Base-by-base conservation (phyloP, 2,888 invertebrate genomes). In the Lithodes maja region DNA sequence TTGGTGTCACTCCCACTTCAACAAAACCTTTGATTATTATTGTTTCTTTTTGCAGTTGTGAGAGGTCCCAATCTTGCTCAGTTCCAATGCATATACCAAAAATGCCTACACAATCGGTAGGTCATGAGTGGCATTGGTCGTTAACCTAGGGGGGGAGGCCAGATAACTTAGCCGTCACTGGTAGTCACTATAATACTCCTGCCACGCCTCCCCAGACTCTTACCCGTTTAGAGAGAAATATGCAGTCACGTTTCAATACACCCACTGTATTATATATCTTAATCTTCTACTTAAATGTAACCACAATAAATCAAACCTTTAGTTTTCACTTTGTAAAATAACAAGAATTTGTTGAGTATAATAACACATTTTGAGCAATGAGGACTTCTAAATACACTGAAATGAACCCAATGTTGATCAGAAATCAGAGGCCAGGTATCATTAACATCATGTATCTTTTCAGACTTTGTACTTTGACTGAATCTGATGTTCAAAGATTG, bases 51-150 rank as follows among this genome's bases (percentile, higher is more conserved):
- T 87, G 15, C 87, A 87, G 87, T 83, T 87, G 77, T 87, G 87
- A 87, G 87, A 77, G 83, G 87, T 87, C 87, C 87, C 87, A 87
- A 74, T 78, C 83, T 87, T 87, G 83, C 77, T 71, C 83, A 83
- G 87, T 83, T 87, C 83, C 87, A 87, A 87, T 87, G 87, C 87
- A 87, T 87, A 87, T 87, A 52, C 87, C 77, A 78, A 87, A 87
- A 87, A 87, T 87, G 87, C 87, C 87, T 83, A 68, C 87, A 87
- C 87, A 83, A 74, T 83, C 87, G 87, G 87, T 87, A 87, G 75
- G 87, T 87, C 69, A 69, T 69, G 71, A 85, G 61, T 85, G 85
- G 85, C 85, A 71, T 12, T 78, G 15, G 83, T 3, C 68, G 49
- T 53, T 82, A 61, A 86, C 74, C 82, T 75, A 52, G 77, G 68